Conservation (phyloP, 2,888 invertebrate genomes). For the Calameuta filiformis region DNA sequence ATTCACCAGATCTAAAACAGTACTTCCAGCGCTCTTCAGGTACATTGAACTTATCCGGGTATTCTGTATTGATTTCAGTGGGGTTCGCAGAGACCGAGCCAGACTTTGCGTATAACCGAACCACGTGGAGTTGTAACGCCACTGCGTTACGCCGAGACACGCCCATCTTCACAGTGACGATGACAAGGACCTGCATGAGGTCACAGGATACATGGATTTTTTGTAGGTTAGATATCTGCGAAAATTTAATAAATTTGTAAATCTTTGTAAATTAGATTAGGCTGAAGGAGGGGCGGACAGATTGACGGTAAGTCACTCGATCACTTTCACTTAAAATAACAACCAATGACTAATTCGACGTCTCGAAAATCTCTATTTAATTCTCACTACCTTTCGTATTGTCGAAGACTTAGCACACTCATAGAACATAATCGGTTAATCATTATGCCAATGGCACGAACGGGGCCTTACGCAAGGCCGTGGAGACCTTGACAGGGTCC, state of each 20-base stretch:
- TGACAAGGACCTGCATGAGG: neutral
- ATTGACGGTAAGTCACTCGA: neutral
- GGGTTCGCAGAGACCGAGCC: slow-evolving; percentile 38
- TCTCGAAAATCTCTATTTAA: neutral
- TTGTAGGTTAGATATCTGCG: neutral
- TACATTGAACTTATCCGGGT: slow-evolving; percentile 56
- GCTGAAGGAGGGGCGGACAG: neutral
- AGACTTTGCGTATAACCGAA: slow-evolving; percentile 27
- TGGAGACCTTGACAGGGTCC: slow-evolving; percentile 55
- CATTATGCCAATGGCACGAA: slow-evolving; percentile 49
- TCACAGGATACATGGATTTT: neutral
- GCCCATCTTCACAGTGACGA: neutral
- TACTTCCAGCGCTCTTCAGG: slow-evolving; percentile 20
- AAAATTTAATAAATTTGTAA: neutral
- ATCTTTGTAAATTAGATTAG: neutral
- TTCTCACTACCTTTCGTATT: neutral
- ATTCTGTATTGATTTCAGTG: slow-evolving; percentile 58
- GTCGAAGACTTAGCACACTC: neutral
- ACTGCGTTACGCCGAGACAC: neutral
- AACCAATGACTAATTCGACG: neutral
- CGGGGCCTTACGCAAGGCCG: slow-evolving; percentile 55
- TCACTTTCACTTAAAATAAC: slow-evolving; percentile 1
- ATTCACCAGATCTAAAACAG: neutral
- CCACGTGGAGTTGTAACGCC: neutral
- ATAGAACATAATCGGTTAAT: slow-evolving; percentile 44